Percentiles rank a stretch among this genome's conserved stretches.
Evolutionary conservation across 2,113 vertebrate genomes (phyloP).

Genomic region (Menura novaehollandiae): DNA sequence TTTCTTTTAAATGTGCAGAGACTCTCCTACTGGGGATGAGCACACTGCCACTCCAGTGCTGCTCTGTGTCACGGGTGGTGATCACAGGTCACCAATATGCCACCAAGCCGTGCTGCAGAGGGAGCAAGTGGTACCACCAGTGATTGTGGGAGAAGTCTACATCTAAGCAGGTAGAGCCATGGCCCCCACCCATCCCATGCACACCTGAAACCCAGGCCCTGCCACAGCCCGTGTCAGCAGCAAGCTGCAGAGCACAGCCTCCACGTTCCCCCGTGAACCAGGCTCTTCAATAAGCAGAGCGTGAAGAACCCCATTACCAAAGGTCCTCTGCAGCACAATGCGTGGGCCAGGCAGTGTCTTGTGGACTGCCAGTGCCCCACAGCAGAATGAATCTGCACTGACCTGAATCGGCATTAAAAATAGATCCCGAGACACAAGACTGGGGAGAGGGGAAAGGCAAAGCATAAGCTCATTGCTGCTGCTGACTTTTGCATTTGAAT

Average conservation of each 20-base stretch:
- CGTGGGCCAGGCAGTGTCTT: background rate
- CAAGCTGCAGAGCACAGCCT: background rate
- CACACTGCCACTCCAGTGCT: background rate
- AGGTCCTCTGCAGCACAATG: background rate
- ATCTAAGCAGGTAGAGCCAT: background rate
- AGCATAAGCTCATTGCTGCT: background rate
- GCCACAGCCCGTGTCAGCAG: background rate
- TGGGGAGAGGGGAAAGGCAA: background rate
- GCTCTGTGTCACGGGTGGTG: rapidly evolving
- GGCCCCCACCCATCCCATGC: rapidly evolving
- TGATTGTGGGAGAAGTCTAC: background rate
- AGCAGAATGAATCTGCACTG: background rate
- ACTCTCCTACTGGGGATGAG: background rate
- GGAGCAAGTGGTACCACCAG: background rate
- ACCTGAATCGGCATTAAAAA: background rate
- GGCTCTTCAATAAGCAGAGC: background rate
- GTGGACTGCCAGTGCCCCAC: background rate
- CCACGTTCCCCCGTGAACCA: background rate
- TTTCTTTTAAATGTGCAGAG: background rate
- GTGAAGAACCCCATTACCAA: background rate
- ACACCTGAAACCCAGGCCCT: background rate
- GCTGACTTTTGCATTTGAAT: background rate
- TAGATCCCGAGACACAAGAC: background rate
- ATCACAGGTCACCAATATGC: background rate
- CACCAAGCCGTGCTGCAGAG: rapidly evolving